phyloP scores from a whole-genome alignment of 2,888 invertebrate species.

The Copidosoma aretas region DNA sequence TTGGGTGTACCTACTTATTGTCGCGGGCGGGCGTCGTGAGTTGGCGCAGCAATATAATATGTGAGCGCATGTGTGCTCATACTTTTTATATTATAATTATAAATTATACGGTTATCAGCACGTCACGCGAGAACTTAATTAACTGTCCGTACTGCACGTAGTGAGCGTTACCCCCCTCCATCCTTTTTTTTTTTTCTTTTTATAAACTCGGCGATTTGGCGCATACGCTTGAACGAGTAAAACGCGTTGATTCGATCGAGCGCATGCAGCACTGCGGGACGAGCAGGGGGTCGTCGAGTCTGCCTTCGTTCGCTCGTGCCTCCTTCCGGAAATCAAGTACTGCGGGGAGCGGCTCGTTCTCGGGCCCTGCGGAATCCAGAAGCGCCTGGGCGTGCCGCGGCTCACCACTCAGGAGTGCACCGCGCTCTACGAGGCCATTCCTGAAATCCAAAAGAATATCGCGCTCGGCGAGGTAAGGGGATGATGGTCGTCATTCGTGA shows the following conservation, averaged over 20 bases:
- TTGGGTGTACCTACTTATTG: too few relatives aligned
- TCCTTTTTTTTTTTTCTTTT: neutral
- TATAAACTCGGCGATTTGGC: neutral
- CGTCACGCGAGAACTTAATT: too few relatives aligned
- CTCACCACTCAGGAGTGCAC: slow-evolving; percentile 48
- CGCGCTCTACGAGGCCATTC: slow-evolving; percentile 45
- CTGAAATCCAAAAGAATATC: slow-evolving; percentile 46
- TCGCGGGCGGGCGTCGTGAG: too few relatives aligned
- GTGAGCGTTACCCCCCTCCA: too few relatives aligned
- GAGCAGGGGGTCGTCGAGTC: slow-evolving; percentile 50
- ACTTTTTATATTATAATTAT: too few relatives aligned
- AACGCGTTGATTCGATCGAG: neutral
- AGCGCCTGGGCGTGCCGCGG: slow-evolving; percentile 51
- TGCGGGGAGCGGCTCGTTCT: slow-evolving; percentile 52
- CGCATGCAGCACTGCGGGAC: slow-evolving; percentile 45
- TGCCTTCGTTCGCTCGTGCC: slow-evolving; percentile 53
- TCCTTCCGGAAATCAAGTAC: slow-evolving; percentile 53
- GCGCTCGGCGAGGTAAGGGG: slow-evolving; percentile 48
- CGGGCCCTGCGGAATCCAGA: slow-evolving; percentile 54
- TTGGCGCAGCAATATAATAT: too few relatives aligned
- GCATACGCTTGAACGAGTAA: neutral
- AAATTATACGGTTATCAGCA: too few relatives aligned
- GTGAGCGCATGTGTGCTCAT: too few relatives aligned
- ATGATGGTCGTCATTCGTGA: too few relatives aligned
- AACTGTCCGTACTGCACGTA: too few relatives aligned